These are phyloP conservation scores for Dynastes maya DNA, from an alignment of 2,888 invertebrate species.

Conservation along the genomic window DNA sequence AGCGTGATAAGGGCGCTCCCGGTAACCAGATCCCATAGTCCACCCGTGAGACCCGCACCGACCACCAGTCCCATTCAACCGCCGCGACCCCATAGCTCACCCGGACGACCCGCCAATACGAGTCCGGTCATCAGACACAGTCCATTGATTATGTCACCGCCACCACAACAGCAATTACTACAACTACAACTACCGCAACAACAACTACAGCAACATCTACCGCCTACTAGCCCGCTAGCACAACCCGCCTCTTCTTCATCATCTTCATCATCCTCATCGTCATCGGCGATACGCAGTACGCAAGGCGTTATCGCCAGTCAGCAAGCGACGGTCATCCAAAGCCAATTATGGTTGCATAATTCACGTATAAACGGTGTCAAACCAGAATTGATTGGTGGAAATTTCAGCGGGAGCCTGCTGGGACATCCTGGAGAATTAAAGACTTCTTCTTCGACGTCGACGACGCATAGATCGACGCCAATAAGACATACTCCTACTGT, in stretches of 20 bases:
- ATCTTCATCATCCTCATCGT: constrained; percentile 60
- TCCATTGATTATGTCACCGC: constrained; percentile 63
- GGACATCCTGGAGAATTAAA: constrained; percentile 61
- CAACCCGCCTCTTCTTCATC: constrained; percentile 67
- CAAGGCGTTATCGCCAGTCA: constrained; percentile 66
- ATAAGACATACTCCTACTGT: constrained; percentile 85
- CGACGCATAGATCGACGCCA: constrained; percentile 55
- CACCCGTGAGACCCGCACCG: constrained; percentile 65
- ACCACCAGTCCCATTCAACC: constrained; percentile 67
- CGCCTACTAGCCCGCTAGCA: constrained; percentile 63
- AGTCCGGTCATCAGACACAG: constrained; percentile 67
- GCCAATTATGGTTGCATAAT: constrained; percentile 68
- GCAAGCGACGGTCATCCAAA: constrained; percentile 62
- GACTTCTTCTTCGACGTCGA: constrained; percentile 52
- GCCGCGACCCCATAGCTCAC: constrained; percentile 69
- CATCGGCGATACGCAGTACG: constrained; percentile 47
- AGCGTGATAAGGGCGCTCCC: constrained; percentile 67
- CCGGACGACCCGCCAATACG: constrained; percentile 66
- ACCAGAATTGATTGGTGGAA: constrained; percentile 85
- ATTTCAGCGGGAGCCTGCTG: constrained; percentile 64
- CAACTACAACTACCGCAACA: neutral
- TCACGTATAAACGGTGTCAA: constrained; percentile 84
- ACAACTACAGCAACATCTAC: constrained; percentile 56
- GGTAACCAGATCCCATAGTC: constrained; percentile 67
- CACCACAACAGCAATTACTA: constrained; percentile 44